Evolutionary conservation across 2,113 vertebrate species (phyloP).

Genomic region (Oreocharis arfaki): DNA sequence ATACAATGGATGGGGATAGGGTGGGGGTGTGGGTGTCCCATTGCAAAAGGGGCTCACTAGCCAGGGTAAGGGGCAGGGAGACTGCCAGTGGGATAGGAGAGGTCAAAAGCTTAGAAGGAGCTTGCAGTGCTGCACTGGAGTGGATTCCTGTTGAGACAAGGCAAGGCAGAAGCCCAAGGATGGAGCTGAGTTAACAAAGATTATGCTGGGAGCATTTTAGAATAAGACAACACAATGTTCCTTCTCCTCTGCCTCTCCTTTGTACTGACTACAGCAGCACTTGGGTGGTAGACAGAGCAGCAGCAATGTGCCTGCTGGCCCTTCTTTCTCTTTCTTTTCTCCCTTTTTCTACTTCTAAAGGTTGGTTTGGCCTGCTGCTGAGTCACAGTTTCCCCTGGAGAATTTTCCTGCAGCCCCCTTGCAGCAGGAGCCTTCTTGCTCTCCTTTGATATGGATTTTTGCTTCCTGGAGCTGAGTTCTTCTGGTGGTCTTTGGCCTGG

Average conservation of each 20-base stretch:
- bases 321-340: background rate
- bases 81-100: background rate
- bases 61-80: background rate
- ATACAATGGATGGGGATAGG: too few species aligned
- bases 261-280: background rate
- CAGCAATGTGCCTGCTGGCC: background rate
- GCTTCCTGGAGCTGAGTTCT: background rate
- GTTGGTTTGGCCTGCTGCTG: background rate
- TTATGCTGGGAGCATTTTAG: background rate
- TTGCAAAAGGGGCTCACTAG: background rate
- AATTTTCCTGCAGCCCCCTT: background rate
- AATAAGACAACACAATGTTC: background rate
- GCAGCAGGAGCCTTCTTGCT: background rate
- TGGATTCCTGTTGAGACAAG: background rate
- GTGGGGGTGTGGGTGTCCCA: background rate
- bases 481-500: background rate
- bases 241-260: background rate
- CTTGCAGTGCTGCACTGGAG: background rate
- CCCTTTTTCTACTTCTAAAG: background rate
- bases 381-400: background rate
- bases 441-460: background rate
- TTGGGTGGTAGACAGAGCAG: background rate
- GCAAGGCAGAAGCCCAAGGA: background rate
- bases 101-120: background rate
- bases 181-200: background rate